phyloP scores from a whole-genome alignment of 2,888 invertebrate species.

The Sclerodermus sp. region DNA sequence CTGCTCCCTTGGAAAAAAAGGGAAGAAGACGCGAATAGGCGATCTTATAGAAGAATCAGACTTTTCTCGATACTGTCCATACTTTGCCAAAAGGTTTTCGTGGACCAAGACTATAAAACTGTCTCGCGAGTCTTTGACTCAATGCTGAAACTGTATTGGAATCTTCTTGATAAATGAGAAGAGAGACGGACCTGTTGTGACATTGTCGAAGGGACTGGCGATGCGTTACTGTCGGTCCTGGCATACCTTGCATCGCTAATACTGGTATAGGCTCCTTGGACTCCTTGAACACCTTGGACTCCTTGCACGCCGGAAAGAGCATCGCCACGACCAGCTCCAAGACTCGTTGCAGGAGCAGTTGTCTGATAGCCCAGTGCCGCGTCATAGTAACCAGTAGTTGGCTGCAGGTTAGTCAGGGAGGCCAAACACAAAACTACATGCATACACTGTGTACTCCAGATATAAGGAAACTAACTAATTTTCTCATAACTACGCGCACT shows the following conservation, averaged over 20 bases:
- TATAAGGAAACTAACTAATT: slow-evolving; percentile 52
- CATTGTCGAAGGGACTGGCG: slow-evolving; percentile 76
- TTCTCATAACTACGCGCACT: slow-evolving; percentile 41
- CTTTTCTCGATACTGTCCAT: no score
- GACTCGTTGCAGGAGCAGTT: slow-evolving; percentile 64
- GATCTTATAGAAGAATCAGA: no score
- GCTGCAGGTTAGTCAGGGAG: slow-evolving; percentile 57
- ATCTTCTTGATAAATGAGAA: no score
- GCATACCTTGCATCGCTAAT: slow-evolving; percentile 73
- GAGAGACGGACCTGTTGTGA: slow-evolving; percentile 64
- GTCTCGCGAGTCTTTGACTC: no score
- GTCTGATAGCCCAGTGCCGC: slow-evolving; percentile 70
- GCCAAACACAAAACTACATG: slow-evolving; percentile 58
- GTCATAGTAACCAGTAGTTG: slow-evolving; percentile 70
- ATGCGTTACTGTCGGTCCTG: slow-evolving; percentile 77
- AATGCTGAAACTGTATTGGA: no score
- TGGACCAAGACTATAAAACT: no score
- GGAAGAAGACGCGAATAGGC: no score
- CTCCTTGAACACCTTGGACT: slow-evolving; percentile 53
- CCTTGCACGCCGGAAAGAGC: slow-evolving; percentile 65
- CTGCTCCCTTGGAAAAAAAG: no score
- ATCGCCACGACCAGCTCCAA: slow-evolving; percentile 69
- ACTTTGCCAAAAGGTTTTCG: no score
- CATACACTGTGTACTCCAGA: slow-evolving; percentile 57
- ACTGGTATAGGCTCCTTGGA: slow-evolving; percentile 65